Base-by-base conservation (phyloP, 2,797 vertebrate species). In the Poeciliopsis gracilis region DNA sequence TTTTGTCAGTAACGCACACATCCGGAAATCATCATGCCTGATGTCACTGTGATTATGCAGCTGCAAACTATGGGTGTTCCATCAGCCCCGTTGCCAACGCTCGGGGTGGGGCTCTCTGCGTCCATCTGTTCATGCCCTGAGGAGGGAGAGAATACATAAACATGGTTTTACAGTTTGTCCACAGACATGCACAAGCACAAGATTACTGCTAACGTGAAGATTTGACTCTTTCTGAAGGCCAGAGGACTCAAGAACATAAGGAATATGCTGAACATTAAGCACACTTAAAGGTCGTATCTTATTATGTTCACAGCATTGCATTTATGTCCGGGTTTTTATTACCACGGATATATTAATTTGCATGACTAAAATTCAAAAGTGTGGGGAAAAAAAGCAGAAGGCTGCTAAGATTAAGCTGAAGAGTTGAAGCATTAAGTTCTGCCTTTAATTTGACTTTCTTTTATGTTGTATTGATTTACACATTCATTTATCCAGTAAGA, bases 21-120 rank as follows among this genome's bases (percentile, higher is more conserved):
- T 46, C 51, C 70, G 85, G 74, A 88, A 81, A 87, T 88, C 84
- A 84, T 85, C 80, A 46, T 71, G 72, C 43, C 73, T 90, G 72
- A 88, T 90, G 85, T 92, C 87, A 83, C 72, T 80, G 82, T 86
- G 84, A 88, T 86, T 79, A 86, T 85, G 88, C 91, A 93, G 91
- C 90, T 91, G 91, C 78, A 90, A 79, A 86, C 82, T 82, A 88
- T 86, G 89, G 87, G 85, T 88, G 88, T 90, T 91, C 63, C 82
- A 89, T 63, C 53, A 74, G 67, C 76, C 88, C 41, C 77, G 83
- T 78, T 85, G 87, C 86, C 88, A 87, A 25, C 23, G 76, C 84
- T 86, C 1, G 63, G 81, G 89, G 87, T 87, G 85, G 83, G 80
- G 83, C 86, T 91, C 88, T 75, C 76, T 87, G 30, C 79, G 87